A percentile compares a stretch with the other conserved stretches of the same genome.
Evolutionary conservation across 2,888 invertebrate genomes (phyloP).

Genomic region (Byasa hedistus): DNA sequence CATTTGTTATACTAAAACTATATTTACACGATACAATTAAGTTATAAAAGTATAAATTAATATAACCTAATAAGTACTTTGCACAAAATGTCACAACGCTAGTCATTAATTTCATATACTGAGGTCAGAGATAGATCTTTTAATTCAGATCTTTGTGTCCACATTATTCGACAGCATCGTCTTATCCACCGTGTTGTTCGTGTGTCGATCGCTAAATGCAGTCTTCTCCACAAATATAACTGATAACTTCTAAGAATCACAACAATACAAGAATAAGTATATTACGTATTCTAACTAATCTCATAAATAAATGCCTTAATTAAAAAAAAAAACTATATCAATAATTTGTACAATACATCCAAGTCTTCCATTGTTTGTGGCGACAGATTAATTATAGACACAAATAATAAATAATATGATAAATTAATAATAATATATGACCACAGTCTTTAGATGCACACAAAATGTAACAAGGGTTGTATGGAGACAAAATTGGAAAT

Average conservation of each 20-base stretch:
- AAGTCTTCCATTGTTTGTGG: constrained; percentile 62
- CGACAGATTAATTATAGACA: constrained; percentile 67
- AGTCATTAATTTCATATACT: constrained; percentile 53
- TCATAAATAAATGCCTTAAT: constrained; percentile 74
- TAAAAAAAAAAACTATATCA: constrained; percentile 64
- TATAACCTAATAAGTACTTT: constrained; percentile 79
- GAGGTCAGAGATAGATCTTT: constrained; percentile 53
- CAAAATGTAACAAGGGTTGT: constrained; percentile 58
- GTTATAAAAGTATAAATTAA: constrained; percentile 76
- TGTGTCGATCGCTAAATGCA: constrained; percentile 70
- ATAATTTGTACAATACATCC: constrained; percentile 77
- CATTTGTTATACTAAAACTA: constrained; percentile 51
- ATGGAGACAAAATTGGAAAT: constrained; percentile 57
- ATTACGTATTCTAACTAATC: constrained; percentile 71
- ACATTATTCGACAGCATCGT: constrained; percentile 31
- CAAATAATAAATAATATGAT: constrained; percentile 73
- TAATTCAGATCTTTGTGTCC: constrained; percentile 35
- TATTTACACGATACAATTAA: constrained; percentile 72
- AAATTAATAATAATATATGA: constrained; percentile 70
- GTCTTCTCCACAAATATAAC: constrained; percentile 58
- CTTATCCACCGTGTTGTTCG: constrained; percentile 34
- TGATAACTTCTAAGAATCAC: constrained; percentile 68
- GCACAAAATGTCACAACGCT: constrained; percentile 74
- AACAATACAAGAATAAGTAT: constrained; percentile 66
- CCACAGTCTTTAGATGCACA: constrained; percentile 72